Conservation (phyloP, 2,888 invertebrate genomes). For the Epinotia brunnichana region DNA sequence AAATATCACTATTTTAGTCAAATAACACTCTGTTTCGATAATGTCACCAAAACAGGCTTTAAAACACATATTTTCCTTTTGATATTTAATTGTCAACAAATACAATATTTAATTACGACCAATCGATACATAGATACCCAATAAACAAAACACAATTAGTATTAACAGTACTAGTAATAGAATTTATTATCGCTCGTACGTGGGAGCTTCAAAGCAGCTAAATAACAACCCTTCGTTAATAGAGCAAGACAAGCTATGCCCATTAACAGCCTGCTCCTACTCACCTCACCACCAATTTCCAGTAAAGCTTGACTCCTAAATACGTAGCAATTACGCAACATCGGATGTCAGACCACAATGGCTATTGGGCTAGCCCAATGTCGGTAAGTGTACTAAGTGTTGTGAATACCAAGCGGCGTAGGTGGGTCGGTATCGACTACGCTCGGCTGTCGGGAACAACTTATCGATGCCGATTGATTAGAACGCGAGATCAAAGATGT, state of each 20-base stretch:
- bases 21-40: too few relatives aligned
- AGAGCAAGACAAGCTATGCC: conserved; percentile 57
- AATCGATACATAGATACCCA: conserved; percentile 25
- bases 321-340: not conserved
- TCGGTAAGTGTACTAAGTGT: not conserved
- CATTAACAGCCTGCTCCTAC: not conserved
- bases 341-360: not conserved
- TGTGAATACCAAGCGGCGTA: conserved; percentile 56
- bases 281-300: not conserved
- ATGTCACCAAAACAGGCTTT: not conserved
- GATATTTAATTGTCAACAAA: not conserved
- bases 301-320: not conserved
- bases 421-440: conserved; percentile 67
- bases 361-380: not conserved
- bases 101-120: not conserved
- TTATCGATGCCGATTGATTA: conserved; percentile 74
- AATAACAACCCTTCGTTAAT: conserved; percentile 61
- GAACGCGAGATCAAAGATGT: conserved; percentile 72
- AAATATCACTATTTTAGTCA: too few relatives aligned
- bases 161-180: conserved; percentile 36
- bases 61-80: conserved; percentile 1
- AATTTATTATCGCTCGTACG: conserved; percentile 47
- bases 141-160: conserved; percentile 36
- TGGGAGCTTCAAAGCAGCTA: conserved; percentile 59
- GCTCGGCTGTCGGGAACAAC: conserved; percentile 65